These are phyloP conservation scores for Diorhabda elongata DNA, from an alignment of 1,140 invertebrate genomes.

Conservation along the genomic window DNA sequence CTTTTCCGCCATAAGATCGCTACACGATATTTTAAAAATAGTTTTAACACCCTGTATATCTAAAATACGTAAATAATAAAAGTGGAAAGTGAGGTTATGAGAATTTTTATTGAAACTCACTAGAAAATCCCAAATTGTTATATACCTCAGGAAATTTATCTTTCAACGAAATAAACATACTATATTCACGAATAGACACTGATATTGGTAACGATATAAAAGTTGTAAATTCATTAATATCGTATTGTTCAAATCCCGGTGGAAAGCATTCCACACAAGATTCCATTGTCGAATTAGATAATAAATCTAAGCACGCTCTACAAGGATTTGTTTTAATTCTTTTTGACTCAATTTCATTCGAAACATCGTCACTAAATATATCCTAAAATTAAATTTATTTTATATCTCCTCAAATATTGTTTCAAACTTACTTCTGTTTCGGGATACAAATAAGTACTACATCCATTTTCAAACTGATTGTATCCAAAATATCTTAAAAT, in stretches of 20 bases:
- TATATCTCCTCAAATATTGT: too few relatives aligned
- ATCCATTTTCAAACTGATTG: too few relatives aligned
- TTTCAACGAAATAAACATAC: slow-evolving; percentile 47
- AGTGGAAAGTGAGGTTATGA: slow-evolving; percentile 13
- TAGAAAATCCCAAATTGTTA: not conserved
- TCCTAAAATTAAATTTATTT: too few relatives aligned
- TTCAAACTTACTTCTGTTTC: too few relatives aligned
- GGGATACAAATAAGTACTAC: too few relatives aligned
- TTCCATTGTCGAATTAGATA: slow-evolving; percentile 52
- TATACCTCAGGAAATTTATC: slow-evolving; percentile 45
- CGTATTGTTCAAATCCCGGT: slow-evolving; percentile 44
- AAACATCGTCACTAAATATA: slow-evolving; percentile 17
- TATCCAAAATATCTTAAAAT: too few relatives aligned
- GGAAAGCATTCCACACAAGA: slow-evolving; percentile 48
- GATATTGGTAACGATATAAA: slow-evolving; percentile 48
- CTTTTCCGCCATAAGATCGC: slow-evolving; percentile 29
- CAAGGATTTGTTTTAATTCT: slow-evolving; percentile 49
- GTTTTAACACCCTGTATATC: slow-evolving; percentile 35
- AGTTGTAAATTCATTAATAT: slow-evolving; percentile 46
- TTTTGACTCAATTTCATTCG: slow-evolving; percentile 15
- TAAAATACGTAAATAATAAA: slow-evolving; percentile 39
- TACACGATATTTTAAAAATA: slow-evolving; percentile 36
- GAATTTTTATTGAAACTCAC: slow-evolving; percentile 23
- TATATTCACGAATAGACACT: slow-evolving; percentile 46
- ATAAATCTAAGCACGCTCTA: slow-evolving; percentile 59